Evolutionary conservation across 2,888 invertebrate species (phyloP).

Genomic region (Diplazon laetatorius): DNA sequence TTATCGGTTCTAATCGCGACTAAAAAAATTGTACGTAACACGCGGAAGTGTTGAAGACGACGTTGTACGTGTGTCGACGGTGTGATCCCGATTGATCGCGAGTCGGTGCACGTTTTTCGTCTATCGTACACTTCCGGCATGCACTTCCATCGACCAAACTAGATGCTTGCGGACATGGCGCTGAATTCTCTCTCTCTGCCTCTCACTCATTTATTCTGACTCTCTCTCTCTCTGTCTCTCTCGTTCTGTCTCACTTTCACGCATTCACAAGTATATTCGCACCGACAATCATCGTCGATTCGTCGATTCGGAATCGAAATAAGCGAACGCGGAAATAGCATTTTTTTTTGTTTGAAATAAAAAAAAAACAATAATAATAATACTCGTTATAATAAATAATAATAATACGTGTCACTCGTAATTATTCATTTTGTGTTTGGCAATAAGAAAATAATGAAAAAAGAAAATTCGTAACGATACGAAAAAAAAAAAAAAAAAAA

Average conservation of each 20-base stretch:
- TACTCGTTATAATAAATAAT: too few relatives aligned
- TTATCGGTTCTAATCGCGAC: slow-evolving; percentile 72
- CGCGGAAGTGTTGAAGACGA: slow-evolving; percentile 26
- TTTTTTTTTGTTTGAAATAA: too few relatives aligned
- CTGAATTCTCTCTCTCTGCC: too few relatives aligned
- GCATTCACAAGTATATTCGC: slow-evolving; percentile 3
- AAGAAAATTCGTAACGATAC: too few relatives aligned
- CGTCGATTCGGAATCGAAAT: slow-evolving; percentile 1
- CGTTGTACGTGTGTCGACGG: slow-evolving; percentile 36
- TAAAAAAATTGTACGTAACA: slow-evolving; percentile 69
- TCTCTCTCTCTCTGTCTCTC: too few relatives aligned
- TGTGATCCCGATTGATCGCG: slow-evolving; percentile 28
- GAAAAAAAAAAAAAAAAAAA: too few relatives aligned
- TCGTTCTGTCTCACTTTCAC: background rate
- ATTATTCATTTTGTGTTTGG: too few relatives aligned
- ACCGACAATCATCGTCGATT: slow-evolving; percentile 16
- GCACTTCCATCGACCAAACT: slow-evolving; percentile 43
- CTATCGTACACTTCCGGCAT: slow-evolving; percentile 41
- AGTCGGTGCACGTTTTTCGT: slow-evolving; percentile 40
- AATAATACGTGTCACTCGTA: too few relatives aligned
- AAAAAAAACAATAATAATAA: too few relatives aligned
- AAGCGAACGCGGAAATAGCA: background rate
- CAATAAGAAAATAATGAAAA: too few relatives aligned
- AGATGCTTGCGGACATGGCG: slow-evolving; percentile 25
- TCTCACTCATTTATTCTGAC: too few relatives aligned